phyloP scores from a whole-genome alignment of 2,113 vertebrate species.

The Erythrolamprus reginae region DNA sequence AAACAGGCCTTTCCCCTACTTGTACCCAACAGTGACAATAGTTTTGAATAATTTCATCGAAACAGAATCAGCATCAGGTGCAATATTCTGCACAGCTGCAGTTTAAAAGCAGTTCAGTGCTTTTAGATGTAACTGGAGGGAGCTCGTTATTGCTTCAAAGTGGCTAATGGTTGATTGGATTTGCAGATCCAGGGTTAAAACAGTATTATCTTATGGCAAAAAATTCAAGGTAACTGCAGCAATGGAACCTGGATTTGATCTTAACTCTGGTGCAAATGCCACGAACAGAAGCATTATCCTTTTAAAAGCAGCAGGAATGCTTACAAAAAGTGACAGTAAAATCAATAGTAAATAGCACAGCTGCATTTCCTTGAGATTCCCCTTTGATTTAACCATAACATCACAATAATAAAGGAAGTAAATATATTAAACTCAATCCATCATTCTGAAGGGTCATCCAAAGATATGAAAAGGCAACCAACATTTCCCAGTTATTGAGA shows the following conservation, averaged over 20 bases:
- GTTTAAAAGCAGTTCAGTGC: background rate
- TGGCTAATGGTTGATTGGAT: background rate
- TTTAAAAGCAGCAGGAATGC: background rate
- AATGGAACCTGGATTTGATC: background rate
- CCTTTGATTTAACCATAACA: slow-evolving; percentile 6
- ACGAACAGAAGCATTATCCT: background rate
- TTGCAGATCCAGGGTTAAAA: background rate
- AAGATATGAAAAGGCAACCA: slow-evolving; percentile 47
- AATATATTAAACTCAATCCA: slow-evolving; percentile 38
- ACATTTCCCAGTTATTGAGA: slow-evolving; percentile 52
- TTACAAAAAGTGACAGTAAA: background rate
- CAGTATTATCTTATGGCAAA: background rate
- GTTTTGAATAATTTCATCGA: background rate
- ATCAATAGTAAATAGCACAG: background rate
- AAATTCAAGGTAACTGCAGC: background rate
- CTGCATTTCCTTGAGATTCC: background rate
- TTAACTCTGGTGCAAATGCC: background rate
- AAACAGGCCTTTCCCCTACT: background rate
- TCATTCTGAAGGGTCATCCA: slow-evolving; percentile 34
- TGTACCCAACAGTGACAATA: background rate
- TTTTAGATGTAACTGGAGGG: background rate
- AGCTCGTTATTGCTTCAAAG: background rate
- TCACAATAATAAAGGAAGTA: slow-evolving; percentile 44
- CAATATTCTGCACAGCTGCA: background rate
- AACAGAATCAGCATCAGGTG: background rate